Evolutionary conservation across 2,888 invertebrate species (phyloP), one percentile per base, ranked within the genome.

Genomic region (Tetramorium bicarinatum): DNA sequence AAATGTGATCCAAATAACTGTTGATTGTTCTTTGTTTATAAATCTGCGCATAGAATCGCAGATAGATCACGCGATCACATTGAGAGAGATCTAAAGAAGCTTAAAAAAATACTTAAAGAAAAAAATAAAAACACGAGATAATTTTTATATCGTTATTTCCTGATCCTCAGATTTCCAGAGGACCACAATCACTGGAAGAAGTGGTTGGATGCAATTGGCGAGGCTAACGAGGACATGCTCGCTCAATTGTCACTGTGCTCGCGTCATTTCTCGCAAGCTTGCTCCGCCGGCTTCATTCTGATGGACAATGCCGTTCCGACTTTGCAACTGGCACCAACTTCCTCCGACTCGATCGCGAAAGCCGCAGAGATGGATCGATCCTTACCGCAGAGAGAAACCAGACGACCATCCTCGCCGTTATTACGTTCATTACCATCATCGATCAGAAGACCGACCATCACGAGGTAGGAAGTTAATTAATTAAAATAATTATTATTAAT

Each of bases 201-300:
- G 15, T 77, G 41, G 64, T 25, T 66, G 38, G 41, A 76, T 8
- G 76, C 52, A 15, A 67, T 67, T 38, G 41, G 44, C 38, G 15
- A 54, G 8, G 9, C 52, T 29, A 13, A 66, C 25, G 13, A 13
- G 13, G 52, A 54, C 25, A 18, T 41, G 13, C 52, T 18, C 18
- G 15, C 29, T 29, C n/a, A 44, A 13, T 77, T 41, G 54, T 41
- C 21, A 25, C 8, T 77, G 9, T 77, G 67, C 41, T 56, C 66
- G 25, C 52, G 9, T 52, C 66, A 77, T 67, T 77, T 77, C 41
- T 21, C 77, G n/a, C 54, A 54, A 29, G 25, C 18, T 67, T 67
- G 41, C n/a, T 77, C 34, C 29, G 15, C 29, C n/a, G n/a, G 11
- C 44, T 54, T 52, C 29, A 77, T 15, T 15, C 21, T 56, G 7